Conservation (phyloP, 23 tunicate genomes). For the Styela clava region DNA sequence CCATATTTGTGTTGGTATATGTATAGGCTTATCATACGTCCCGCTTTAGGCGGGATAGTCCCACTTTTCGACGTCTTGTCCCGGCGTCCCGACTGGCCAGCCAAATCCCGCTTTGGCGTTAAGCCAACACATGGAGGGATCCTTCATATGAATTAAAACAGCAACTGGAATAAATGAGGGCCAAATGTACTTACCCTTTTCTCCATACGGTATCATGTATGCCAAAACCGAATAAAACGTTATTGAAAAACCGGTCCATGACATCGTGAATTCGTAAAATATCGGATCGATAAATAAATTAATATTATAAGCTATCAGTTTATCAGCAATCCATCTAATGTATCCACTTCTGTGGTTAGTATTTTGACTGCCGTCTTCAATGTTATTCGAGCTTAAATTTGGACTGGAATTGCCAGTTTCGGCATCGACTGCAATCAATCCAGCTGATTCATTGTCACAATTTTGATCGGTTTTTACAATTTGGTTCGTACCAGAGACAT, state of each 20-base stretch:
- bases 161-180: too few species aligned
- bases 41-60: too few species aligned
- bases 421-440: not conserved
- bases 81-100: too few species aligned
- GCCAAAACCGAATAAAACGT: not conserved
- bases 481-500: too few species aligned
- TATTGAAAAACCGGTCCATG: not conserved
- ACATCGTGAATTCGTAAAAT: not conserved
- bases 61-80: too few species aligned
- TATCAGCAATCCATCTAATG: not conserved
- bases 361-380: not conserved
- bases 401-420: not conserved
- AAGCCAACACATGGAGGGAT: too few species aligned
- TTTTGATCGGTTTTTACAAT: not conserved
- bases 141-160: too few species aligned
- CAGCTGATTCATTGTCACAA: not conserved
- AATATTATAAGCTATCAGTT: not conserved
- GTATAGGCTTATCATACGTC: too few species aligned
- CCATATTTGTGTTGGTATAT: too few species aligned
- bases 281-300: not conserved
- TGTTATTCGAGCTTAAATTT: not conserved
- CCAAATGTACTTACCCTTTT: not conserved
- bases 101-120: too few species aligned
- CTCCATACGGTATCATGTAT: not conserved
- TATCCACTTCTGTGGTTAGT: not conserved